A percentile compares a stretch with the other conserved stretches of the same genome.
Conservation (phyloP, 2,888 invertebrate genomes). For the Sturmia bella region DNA sequence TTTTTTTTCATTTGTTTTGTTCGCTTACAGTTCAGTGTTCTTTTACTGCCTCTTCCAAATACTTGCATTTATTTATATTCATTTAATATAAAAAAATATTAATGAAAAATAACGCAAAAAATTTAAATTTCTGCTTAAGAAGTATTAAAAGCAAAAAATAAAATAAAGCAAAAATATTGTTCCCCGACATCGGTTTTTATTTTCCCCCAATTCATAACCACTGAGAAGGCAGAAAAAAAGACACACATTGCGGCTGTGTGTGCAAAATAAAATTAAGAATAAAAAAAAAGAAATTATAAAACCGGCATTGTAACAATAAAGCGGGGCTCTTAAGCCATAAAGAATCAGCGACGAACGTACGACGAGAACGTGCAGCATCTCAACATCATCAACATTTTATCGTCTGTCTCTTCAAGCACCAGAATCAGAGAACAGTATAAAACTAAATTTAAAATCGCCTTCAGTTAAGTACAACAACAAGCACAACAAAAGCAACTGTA, state of each 20-base stretch:
- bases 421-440: constrained; percentile 52
- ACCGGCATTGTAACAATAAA: constrained; percentile 69
- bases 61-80: constrained; percentile 51
- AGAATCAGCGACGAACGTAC: constrained; percentile 53
- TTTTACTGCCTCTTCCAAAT: constrained; percentile 44
- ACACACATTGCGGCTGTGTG: constrained; percentile 51
- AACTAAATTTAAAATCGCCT: constrained; percentile 56
- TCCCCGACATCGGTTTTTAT: constrained; percentile 49
- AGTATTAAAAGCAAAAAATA: constrained; percentile 31
- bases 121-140: constrained; percentile 19
- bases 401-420: constrained; percentile 22
- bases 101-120: constrained; percentile 55
- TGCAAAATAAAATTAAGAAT: constrained; percentile 51
- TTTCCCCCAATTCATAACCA: constrained; percentile 51
- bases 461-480: constrained; percentile 56
- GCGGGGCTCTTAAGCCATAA: constrained; percentile 54
- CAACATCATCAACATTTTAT: constrained; percentile 29
- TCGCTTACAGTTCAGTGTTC: constrained; percentile 55
- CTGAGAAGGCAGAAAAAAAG: constrained; percentile 30
- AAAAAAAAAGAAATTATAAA: constrained; percentile 58
- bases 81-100: constrained; percentile 32
- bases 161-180: constrained; percentile 51
- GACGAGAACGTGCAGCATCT: constrained; percentile 67
- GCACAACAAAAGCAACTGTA: constrained; percentile 61
- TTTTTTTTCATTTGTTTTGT: constrained; percentile 42